Percentiles rank a stretch among this genome's conserved stretches.
These are phyloP conservation scores for Ferrisia virgata DNA, from an alignment of 2,888 invertebrate species.

Conservation along the genomic window DNA sequence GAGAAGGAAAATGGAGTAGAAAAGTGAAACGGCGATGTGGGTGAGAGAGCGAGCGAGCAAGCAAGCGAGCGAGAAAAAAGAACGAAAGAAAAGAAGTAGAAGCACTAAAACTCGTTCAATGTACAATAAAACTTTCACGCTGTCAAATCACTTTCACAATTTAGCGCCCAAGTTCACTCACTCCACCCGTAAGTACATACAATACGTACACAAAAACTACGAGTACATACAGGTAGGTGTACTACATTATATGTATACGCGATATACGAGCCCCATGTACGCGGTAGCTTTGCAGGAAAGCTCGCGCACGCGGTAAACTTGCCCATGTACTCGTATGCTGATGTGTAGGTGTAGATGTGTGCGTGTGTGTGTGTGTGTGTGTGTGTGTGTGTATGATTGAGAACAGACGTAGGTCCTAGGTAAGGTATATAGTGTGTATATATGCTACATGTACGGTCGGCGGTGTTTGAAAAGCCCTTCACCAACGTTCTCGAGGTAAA, in stretches of 20 bases:
- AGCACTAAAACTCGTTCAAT: constrained; percentile 26
- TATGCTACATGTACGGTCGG: too few species aligned
- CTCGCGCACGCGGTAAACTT: neutral
- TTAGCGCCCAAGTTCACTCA: constrained; percentile 18
- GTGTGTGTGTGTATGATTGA: neutral
- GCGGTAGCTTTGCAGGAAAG: neutral
- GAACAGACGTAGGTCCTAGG: too few species aligned
- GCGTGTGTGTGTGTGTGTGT: neutral
- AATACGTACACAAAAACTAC: too few species aligned
- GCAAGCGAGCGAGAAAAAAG: neutral
- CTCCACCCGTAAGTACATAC: neutral
- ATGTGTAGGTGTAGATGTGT: neutral
- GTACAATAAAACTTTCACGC: constrained; percentile 26
- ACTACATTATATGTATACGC: neutral
- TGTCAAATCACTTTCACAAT: constrained; percentile 30
- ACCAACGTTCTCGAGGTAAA: constrained; percentile 11
- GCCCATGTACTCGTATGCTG: neutral
- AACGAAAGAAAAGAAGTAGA: neutral
- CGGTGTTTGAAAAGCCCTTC: constrained; percentile 1
- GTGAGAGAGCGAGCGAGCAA: neutral
- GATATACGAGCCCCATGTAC: too few species aligned
- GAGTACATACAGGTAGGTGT: too few species aligned
- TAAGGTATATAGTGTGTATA: too few species aligned
- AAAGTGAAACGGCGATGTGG: neutral
- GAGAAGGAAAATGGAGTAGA: neutral